Base-by-base conservation (phyloP, 1,140 invertebrate genomes). In the Bombus waltoni region DNA sequence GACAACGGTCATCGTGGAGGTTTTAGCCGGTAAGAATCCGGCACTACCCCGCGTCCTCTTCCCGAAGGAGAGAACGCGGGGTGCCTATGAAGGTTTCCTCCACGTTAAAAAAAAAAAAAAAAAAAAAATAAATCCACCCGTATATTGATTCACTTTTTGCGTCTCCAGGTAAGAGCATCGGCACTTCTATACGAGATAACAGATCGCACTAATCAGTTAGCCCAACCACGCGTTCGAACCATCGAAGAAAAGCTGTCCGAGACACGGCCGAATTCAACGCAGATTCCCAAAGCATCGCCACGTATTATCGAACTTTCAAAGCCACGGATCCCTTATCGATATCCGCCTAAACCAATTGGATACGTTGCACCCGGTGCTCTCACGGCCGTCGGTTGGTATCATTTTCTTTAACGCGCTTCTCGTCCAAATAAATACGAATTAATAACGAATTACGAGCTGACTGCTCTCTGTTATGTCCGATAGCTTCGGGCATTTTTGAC, bases 141-240 rank as follows among this genome's bases (percentile, higher is more conserved):
- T 53, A 22, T 8, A 6, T 32, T 3, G 6, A 11, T 62, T 40
- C 3, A 5, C 44, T 22, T 40, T 15, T 42, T 59, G n/a, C 10
- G 40, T 42, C 32, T 32, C 32, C 35, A 90, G 88, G 89, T 90
- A 22, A 91, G 83, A 44, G 77, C 70, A 44, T 79, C 87, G 0
- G 89, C 84, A 0, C 66, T 90, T 5, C 32, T 91, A 1, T 90
- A 90, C 5, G 87, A 90, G 42, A 91, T 91, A 85, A 90, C 84
- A 10, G 88, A 88, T 18, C 80, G 88, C 1, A 90, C 68, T 28
- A 90, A 88, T 71, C 57, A 44, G 35, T 70, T 89, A 10, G 88
- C 89, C 38, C 75, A 88, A 78, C 78, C 86, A 35, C 87, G 86
- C 22, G n/a, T 47, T 59, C 62, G 47, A 25, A 11, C 22, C 25